Conservation (phyloP, 2,797 vertebrate species). For the Melanotaenia boesemani region DNA sequence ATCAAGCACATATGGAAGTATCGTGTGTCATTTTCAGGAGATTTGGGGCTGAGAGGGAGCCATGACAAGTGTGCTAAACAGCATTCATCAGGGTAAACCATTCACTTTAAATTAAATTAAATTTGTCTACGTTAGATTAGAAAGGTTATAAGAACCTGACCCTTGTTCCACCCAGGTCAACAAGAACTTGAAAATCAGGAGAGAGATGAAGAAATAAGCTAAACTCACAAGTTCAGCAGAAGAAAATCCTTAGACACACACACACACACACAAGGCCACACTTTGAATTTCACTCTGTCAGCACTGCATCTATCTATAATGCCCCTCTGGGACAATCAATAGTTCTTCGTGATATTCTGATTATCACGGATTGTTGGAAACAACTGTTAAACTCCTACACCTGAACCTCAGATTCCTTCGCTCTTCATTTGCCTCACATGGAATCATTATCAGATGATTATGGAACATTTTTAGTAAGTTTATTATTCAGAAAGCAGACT, state of each 20-base stretch:
- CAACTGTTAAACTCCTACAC: constrained; percentile 20
- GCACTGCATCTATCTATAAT: constrained; percentile 26
- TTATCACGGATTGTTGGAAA: constrained; percentile 26
- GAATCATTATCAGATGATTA: constrained; percentile 27
- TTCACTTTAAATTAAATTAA: no score
- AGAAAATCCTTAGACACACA: constrained; percentile 31
- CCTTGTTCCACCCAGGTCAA: constrained; percentile 2
- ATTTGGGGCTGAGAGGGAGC: no score
- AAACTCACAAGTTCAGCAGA: constrained; percentile 33
- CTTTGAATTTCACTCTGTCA: constrained; percentile 42
- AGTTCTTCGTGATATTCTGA: constrained; percentile 31
- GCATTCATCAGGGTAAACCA: not conserved
- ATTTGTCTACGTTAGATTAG: not conserved
- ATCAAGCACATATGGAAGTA: no score
- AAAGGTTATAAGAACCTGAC: not conserved
- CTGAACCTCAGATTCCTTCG: not conserved
- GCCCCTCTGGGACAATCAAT: constrained; percentile 42
- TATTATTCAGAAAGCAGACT: constrained; percentile 54
- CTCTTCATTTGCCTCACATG: not conserved
- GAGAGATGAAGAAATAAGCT: constrained; percentile 25
- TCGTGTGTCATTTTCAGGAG: no score
- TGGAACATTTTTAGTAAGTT: not conserved
- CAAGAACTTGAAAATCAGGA: constrained; percentile 7
- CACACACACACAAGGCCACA: constrained; percentile 28
- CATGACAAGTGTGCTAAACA: no score